Evolutionary conservation across 2,888 invertebrate genomes (phyloP).

Genomic region (Meiosimyza decipiens): DNA sequence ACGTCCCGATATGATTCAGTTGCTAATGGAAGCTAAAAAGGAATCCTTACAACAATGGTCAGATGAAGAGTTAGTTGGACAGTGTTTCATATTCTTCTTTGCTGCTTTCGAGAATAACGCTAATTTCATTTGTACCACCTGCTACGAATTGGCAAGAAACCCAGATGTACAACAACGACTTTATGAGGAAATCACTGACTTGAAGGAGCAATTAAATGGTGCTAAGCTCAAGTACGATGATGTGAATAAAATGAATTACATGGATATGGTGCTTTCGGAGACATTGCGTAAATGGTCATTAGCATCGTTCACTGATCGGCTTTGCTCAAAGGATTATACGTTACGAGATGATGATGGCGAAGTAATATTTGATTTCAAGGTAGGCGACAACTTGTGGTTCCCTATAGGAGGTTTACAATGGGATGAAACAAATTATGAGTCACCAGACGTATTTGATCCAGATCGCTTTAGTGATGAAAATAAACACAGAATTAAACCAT

Average conservation of each 20-base stretch:
- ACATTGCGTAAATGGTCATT: conserved; percentile 67
- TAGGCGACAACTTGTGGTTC: conserved; percentile 63
- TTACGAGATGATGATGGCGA: conserved; percentile 61
- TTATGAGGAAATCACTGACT: conserved; percentile 68
- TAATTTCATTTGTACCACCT: conserved; percentile 64
- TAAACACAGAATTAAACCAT: conserved; percentile 65
- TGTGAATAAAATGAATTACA: conserved; percentile 69
- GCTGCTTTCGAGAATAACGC: conserved; percentile 68
- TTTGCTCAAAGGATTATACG: conserved; percentile 67
- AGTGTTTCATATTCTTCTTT: conserved; percentile 68
- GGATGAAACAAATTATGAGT: conserved; percentile 68
- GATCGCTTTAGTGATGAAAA: conserved; percentile 71
- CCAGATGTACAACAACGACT: conserved; percentile 70
- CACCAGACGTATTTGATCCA: conserved; percentile 70
- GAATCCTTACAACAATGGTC: conserved; percentile 42
- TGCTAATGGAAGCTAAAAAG: conserved; percentile 69
- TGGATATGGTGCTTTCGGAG: conserved; percentile 72
- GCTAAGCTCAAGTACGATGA: conserved; percentile 68
- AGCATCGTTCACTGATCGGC: conserved; percentile 63
- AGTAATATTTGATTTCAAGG: conserved; percentile 69
- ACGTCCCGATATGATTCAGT: conserved; percentile 70
- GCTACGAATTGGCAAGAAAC: conserved; percentile 70
- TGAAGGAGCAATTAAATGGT: conserved; percentile 58
- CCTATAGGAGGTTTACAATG: conserved; percentile 66
- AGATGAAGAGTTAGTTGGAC: conserved; percentile 65